Evolutionary conservation across 2,113 vertebrate genomes (phyloP).

Genomic region (Mustela lutreola): DNA sequence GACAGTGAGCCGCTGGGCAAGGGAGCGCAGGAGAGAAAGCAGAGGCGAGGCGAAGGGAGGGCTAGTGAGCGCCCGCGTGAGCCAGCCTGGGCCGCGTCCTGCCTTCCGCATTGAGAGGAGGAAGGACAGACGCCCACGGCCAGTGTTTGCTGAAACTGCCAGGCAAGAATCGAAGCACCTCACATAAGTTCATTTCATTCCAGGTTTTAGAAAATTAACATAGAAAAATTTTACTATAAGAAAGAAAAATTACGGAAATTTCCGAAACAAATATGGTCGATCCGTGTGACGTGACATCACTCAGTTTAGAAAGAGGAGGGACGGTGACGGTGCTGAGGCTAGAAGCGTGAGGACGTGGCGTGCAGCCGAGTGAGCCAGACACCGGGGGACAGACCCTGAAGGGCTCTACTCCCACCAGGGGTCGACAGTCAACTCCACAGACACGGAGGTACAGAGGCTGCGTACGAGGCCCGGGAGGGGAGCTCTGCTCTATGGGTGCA

Average conservation of each 20-base stretch:
- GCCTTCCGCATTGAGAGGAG: background rate
- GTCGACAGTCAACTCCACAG: background rate
- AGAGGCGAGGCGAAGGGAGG: background rate
- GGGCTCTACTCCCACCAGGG: background rate
- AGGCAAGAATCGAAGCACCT: background rate
- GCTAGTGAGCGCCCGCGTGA: rapidly evolving
- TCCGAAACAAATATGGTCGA: background rate
- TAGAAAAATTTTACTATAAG: background rate
- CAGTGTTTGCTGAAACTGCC: no score
- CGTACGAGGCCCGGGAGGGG: background rate
- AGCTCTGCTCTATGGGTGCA: rapidly evolving
- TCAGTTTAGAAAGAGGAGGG: background rate
- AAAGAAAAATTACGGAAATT: background rate
- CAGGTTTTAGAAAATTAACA: background rate
- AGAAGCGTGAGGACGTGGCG: rapidly evolving
- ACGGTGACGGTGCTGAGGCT: background rate
- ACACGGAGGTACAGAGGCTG: background rate
- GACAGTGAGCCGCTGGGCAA: background rate
- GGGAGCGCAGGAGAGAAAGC: background rate
- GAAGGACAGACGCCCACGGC: no score
- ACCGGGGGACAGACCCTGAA: background rate
- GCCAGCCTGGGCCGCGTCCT: no score
- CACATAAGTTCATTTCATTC: background rate
- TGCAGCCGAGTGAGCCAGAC: background rate
- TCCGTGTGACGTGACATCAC: no score